Evolutionary conservation across 2,888 invertebrate genomes (phyloP).

Genomic region (Drosophila koepferae): DNA sequence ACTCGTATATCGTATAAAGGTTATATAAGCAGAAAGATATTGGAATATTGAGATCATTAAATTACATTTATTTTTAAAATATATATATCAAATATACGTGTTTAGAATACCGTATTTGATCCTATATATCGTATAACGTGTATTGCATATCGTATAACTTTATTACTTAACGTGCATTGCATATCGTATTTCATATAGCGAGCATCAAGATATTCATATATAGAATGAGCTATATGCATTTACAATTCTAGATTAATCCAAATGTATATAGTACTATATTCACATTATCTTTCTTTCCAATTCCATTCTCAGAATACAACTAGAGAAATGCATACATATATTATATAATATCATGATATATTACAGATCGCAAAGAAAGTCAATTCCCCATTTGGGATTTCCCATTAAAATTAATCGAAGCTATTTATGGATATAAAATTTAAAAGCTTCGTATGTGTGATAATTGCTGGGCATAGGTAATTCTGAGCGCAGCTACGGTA

Average conservation of each 20-base stretch:
- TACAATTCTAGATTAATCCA: no score
- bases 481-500: slow-evolving; percentile 14
- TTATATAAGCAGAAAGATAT: not conserved
- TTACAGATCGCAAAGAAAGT: not conserved
- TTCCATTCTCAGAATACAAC: not conserved
- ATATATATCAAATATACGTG: no score
- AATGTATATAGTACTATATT: not conserved
- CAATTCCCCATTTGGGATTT: not conserved
- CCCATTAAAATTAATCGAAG: not conserved
- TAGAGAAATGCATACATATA: not conserved
- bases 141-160: not conserved
- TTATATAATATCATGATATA: not conserved
- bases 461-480: slow-evolving; percentile 1
- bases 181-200: no score
- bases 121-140: not conserved
- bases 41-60: not conserved
- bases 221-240: no score
- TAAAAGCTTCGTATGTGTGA: not conserved
- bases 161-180: not conserved
- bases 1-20: not conserved
- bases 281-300: not conserved
- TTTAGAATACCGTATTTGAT: not conserved
- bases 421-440: not conserved
- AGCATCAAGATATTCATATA: no score
- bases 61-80: not conserved